Conservation (phyloP, 2,888 invertebrate genomes). For the Heliothis peltigera region DNA sequence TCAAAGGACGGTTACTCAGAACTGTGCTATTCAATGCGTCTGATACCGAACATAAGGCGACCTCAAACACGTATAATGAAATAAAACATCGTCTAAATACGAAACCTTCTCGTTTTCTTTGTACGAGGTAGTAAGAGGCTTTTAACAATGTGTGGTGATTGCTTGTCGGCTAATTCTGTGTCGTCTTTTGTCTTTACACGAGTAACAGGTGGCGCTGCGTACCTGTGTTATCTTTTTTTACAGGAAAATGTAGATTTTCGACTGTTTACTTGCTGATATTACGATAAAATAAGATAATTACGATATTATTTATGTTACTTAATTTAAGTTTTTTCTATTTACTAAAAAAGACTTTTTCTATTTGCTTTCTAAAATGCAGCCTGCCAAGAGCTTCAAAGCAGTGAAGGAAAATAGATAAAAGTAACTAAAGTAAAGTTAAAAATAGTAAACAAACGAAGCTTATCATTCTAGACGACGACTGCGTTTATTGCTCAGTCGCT, state of each 20-base stretch:
- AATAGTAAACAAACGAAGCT: slow-evolving; percentile 55
- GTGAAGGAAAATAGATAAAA: neutral
- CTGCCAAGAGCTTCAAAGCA: too few species aligned
- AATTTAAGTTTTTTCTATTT: too few species aligned
- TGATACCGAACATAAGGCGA: slow-evolving; percentile 27
- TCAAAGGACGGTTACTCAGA: slow-evolving; percentile 25
- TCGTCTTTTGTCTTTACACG: slow-evolving; percentile 21
- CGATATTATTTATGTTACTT: too few species aligned
- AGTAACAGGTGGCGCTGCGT: slow-evolving; percentile 28
- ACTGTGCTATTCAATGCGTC: slow-evolving; percentile 28
- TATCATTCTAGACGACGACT: slow-evolving; percentile 63
- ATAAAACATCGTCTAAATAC: slow-evolving; percentile 20
- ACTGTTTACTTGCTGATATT: too few species aligned
- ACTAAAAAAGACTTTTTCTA: too few species aligned
- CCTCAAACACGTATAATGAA: slow-evolving; percentile 24
- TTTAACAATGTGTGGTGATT: slow-evolving; percentile 32
- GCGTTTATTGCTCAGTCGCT: slow-evolving; percentile 65
- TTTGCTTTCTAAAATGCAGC: too few species aligned
- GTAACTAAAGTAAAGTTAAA: slow-evolving; percentile 40
- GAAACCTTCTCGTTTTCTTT: slow-evolving; percentile 21
- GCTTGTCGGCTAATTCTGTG: slow-evolving; percentile 23
- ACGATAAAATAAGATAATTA: too few species aligned
- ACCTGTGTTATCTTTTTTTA: slow-evolving; percentile 4
- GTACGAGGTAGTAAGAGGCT: slow-evolving; percentile 6
- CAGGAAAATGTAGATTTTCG: too few species aligned